Evolutionary conservation across 2,888 invertebrate species (phyloP).

Genomic region (Autographa pulchrina): DNA sequence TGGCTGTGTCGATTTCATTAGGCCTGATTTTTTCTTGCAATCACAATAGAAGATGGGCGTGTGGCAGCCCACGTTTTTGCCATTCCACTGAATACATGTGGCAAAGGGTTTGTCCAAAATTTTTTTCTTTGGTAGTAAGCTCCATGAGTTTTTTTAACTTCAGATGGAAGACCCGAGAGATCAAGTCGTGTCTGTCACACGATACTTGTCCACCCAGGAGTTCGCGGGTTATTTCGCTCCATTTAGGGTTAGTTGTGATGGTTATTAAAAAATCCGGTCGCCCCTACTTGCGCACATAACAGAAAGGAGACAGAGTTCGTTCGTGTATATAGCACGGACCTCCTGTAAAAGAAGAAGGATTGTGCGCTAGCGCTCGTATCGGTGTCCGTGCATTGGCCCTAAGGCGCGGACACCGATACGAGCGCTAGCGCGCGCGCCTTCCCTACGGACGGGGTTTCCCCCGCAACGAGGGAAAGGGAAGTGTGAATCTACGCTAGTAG

Average conservation of each 20-base stretch:
- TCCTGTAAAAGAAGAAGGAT: constrained; percentile 23
- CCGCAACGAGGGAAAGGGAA: too few species aligned
- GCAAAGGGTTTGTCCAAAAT: background rate
- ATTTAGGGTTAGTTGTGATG: background rate
- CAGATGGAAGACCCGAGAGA: background rate
- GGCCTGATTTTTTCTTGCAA: too few species aligned
- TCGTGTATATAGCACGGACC: constrained; percentile 24
- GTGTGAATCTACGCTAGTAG: too few species aligned
- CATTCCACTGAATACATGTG: too few species aligned
- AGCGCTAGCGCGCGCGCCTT: too few species aligned
- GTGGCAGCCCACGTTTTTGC: too few species aligned
- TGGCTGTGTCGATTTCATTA: too few species aligned
- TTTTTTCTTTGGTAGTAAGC: background rate
- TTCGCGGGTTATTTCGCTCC: background rate
- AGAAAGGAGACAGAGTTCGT: background rate
- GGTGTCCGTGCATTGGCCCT: background rate
- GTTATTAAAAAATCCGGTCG: too few species aligned
- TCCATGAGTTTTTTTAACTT: background rate
- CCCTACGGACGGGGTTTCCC: too few species aligned
- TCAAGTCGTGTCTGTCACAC: background rate
- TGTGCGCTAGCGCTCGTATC: background rate
- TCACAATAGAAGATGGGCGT: too few species aligned
- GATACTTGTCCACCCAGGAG: background rate
- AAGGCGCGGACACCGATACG: too few species aligned
- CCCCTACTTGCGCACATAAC: too few species aligned